Conservation (phyloP, 2,113 vertebrate species). For the Scophthalmus maximus region DNA sequence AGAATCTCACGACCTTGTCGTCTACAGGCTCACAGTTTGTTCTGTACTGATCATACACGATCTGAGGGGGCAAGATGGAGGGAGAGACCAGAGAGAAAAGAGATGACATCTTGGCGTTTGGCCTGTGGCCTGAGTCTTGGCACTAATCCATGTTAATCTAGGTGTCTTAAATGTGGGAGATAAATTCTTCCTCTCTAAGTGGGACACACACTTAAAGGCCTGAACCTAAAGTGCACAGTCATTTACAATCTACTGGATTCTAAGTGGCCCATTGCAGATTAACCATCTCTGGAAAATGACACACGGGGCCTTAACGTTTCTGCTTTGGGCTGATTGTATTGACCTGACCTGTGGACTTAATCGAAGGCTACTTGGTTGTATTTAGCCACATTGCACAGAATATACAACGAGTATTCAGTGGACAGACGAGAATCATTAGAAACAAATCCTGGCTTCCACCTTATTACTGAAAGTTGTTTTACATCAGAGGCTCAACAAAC, state of each 20-base stretch:
- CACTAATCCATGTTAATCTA: slow-evolving; percentile 82
- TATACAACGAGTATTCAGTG: neutral
- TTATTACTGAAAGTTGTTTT: slow-evolving; percentile 1
- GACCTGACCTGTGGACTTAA: neutral
- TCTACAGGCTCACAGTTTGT: slow-evolving; percentile 11
- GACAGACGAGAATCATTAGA: neutral
- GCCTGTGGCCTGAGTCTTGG: slow-evolving; percentile 72
- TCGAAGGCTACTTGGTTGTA: neutral
- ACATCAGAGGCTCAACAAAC: neutral
- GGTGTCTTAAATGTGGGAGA: slow-evolving; percentile 78
- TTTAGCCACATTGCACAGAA: neutral
- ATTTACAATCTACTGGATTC: slow-evolving; percentile 43
- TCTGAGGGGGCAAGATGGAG: slow-evolving; percentile 28
- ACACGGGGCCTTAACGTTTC: neutral
- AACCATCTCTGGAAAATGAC: slow-evolving; percentile 14
- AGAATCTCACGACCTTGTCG: slow-evolving; percentile 1
- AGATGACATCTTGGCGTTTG: slow-evolving; percentile 68
- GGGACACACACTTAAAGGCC: slow-evolving; percentile 71
- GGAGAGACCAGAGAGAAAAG: slow-evolving; percentile 35
- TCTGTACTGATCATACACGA: neutral
- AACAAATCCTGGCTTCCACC: neutral
- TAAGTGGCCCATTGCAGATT: slow-evolving; percentile 43
- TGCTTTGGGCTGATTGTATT: neutral
- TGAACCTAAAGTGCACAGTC: slow-evolving; percentile 61
- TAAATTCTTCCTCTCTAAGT: slow-evolving; percentile 68